Conservation (phyloP, 2,888 invertebrate genomes). For the Lycocerus yunnanus region DNA sequence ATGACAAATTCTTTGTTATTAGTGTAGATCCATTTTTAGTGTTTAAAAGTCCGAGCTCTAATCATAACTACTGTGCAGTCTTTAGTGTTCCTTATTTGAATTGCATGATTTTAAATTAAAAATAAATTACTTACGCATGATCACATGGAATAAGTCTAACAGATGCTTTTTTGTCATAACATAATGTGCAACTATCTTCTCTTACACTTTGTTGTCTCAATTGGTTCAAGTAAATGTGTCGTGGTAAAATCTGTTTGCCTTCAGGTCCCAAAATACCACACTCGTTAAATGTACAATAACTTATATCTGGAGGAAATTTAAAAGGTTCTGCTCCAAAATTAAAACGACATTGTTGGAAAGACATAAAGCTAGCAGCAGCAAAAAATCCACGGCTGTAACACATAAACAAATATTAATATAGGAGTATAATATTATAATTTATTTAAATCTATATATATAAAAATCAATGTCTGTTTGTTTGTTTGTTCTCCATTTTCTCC, state of each 20-base stretch:
- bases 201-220: conserved; percentile 73
- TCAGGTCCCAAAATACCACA: conserved; percentile 74
- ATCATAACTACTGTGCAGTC: no score
- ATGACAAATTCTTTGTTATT: no score
- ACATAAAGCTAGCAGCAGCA: conserved; percentile 96
- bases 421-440: no score
- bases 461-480: no score
- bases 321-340: conserved; percentile 88
- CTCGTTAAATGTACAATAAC: conserved; percentile 77
- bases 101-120: neutral
- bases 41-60: no score
- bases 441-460: no score
- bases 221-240: conserved; percentile 77
- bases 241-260: conserved; percentile 78
- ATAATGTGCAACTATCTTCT: conserved; percentile 86
- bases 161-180: conserved; percentile 79
- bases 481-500: no score
- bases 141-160: conserved; percentile 79
- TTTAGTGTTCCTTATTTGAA: neutral
- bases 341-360: conserved; percentile 92
- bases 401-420: neutral
- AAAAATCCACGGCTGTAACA: conserved; percentile 79
- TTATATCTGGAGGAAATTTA: conserved; percentile 72
- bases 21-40: no score
- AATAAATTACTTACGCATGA: conserved; percentile 69